Base-by-base conservation (phyloP, 2,888 invertebrate species). In the Drosophila koepferae region DNA sequence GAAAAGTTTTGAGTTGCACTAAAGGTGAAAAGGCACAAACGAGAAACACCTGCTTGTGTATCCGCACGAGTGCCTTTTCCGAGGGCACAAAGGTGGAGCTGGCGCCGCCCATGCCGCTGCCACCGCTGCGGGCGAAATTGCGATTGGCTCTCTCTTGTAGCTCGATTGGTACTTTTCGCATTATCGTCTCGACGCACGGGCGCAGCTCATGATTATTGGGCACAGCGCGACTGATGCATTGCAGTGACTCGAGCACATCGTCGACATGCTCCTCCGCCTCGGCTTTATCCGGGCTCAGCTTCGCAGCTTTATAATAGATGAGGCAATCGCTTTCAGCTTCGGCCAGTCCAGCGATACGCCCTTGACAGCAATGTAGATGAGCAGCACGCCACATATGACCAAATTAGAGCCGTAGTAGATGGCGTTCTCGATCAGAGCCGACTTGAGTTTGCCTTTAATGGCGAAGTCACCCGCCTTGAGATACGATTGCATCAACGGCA, bases 401-500 rank as follows among this genome's bases (percentile, higher is more conserved):
- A 99, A 94, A 92, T 99, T 99, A 46, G 98, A 98, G 28, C 99
- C 99, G 91, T 99, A 99, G 93, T 99, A 99, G 78, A 99, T 98
- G 3, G 98, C 98, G 93, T 99, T 99, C 92, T 99, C 99, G 51
- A 99, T 97, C 53, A 99, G 92, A 0, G 99, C 98, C 0, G 99
- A 97, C 92, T 97, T 98, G 4, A 99, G 93, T 94, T 99, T 99
- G 40, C 99, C 98, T 91, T 96, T 96, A 0, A 98, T 96, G 0
- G 97, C 98, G 92, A 99, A 99, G 92, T 99, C 99, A 3, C 99
- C 99, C 2, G 99, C 99, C 94, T 98, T 98, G 67, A 98, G 97
- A 92, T 99, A 99, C 1, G 99, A 99, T 92, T 99, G 99, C 99
- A 99, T 99, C 94, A 99, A 95, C 3, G 99, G 99, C 94, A 99